phyloP scores from a whole-genome alignment of 1,140 invertebrate species.

The Lepidotrigona ventralis region DNA sequence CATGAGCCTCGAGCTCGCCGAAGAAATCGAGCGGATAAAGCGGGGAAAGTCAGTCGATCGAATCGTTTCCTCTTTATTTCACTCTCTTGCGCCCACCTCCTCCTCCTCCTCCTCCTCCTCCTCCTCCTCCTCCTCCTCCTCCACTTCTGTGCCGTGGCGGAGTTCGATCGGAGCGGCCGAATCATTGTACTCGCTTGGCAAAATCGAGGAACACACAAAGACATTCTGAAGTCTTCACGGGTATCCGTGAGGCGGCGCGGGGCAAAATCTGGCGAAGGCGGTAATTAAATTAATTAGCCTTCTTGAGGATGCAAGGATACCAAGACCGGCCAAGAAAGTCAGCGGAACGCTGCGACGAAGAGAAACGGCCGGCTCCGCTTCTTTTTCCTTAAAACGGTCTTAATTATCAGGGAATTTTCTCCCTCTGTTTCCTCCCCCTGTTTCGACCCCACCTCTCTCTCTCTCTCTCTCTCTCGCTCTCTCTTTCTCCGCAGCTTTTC shows the following conservation, averaged over 20 bases:
- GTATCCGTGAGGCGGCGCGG: constrained; percentile 37
- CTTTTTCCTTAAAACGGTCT: constrained; percentile 72
- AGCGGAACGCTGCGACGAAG: constrained; percentile 2
- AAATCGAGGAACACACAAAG: constrained; percentile 38
- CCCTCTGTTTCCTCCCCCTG: neutral
- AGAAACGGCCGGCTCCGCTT: constrained; percentile 48
- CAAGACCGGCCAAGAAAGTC: constrained; percentile 38
- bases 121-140: too few relatives aligned
- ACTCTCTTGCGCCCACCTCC: neutral
- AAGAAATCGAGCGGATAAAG: constrained; percentile 49
- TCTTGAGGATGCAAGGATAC: constrained; percentile 73
- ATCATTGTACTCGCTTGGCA: constrained; percentile 35
- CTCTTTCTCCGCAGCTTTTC: neutral
- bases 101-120: neutral
- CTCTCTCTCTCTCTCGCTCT: neutral
- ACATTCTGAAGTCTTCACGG: constrained; percentile 1
- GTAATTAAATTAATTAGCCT: constrained; percentile 80
- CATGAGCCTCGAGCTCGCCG: constrained; percentile 27
- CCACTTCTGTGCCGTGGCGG: too few relatives aligned
- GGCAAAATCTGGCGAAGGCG: constrained; percentile 69
- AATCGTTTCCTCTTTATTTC: constrained; percentile 20
- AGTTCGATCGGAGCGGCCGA: neutral
- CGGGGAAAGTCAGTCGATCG: constrained; percentile 11
- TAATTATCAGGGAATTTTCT: constrained; percentile 69
- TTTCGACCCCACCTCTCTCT: neutral